Base-by-base conservation (phyloP, 2,888 invertebrate genomes). In the Salpingus planirostris region DNA sequence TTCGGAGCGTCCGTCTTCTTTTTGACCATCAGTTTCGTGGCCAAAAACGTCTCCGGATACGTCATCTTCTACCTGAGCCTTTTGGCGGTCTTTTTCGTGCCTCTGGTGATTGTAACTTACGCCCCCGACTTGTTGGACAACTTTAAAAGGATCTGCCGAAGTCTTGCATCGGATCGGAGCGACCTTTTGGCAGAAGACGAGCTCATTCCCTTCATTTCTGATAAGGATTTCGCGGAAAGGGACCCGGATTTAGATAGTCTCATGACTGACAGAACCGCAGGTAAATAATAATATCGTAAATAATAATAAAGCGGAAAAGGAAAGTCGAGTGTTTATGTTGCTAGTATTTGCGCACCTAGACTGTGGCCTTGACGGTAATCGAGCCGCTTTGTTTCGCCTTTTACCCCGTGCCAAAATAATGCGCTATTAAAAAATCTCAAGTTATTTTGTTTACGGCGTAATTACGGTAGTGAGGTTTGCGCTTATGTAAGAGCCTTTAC, bases 181-280 rank as follows among this genome's bases (percentile, higher is more conserved):
- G n/a, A n/a, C 28, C 41, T 59, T 18, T 37, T 64, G 15, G 60
- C 59, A 22, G 65, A 64, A 46, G 59, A 58, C 15, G 66, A 66
- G 29, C 54, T 65, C 22, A 60, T 65, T 36, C 60, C 65, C 7
- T 62, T 59, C 23, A 55, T 64, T 30, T 36, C 49, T 10, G 51
- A 54, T 22, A 56, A 53, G 30, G 54, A 59, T 40, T 47, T 55
- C 25, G 47, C 42, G 13, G 49, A 47, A 21, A 46, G 43, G 13
- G 60, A 60, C 36, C 40, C 50, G 13, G 60, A 60, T 44, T 39
- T 55, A 22, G 62, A 62, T 23, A 59, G 59, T 49, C 40, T 57
- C 23, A 42, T 57, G 33, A 60, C 59, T 33, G 62, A 61, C 43
- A 52, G 46, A 50, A 62, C 60, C 26, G 55, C 55, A 55, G 62